Base-by-base conservation (phyloP, 1,140 invertebrate species). In the Megalopta genalis region DNA sequence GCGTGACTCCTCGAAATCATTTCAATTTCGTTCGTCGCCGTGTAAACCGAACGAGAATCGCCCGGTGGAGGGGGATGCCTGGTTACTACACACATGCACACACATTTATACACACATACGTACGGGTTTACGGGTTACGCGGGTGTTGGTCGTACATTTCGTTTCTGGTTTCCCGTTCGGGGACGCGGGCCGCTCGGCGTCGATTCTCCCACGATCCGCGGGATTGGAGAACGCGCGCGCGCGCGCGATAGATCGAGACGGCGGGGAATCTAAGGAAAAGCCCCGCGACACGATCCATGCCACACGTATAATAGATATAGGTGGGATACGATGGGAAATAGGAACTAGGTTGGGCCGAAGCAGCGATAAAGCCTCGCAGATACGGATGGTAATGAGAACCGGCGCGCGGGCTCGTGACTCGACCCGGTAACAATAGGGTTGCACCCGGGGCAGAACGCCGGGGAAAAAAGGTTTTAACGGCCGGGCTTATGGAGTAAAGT, bases 371-470 rank as follows among this genome's bases (percentile, higher is more conserved):
- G 75, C 74, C 54, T 69, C 73, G 60, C 49, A 83, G 84, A 86
- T 86, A 86, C 79, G 80, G 82, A 87, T 89, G 86, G 88, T 89
- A 89, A 89, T 89, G 86, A 88, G 88, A 85, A 86, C 37, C 63
- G 59, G 79, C 77, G 71, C 32, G 37, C 68, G 37, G 62, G 74
- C 86, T 89, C 87, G 88, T 89, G 88, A 89, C 88, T 89, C 64
- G 87, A 88, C 79, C 76, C 77, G 87, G 81, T 86, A 89, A 91
- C 89, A 90, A 91, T 91, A 76, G 89, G 87, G 71, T 82, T 88
- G 85, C 77, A 86, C 83, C 80, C 72, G 42, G 75, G 69, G 79
- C 83, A 80, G 76, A 80, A 88, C 54, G 16, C 2, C 49, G 81
- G 87, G 83, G 86, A 76, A 86, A 80, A 54, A 62, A n/a, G 39